Base-by-base conservation (phyloP, 2,113 vertebrate species). In the Ceyx melanurus region DNA sequence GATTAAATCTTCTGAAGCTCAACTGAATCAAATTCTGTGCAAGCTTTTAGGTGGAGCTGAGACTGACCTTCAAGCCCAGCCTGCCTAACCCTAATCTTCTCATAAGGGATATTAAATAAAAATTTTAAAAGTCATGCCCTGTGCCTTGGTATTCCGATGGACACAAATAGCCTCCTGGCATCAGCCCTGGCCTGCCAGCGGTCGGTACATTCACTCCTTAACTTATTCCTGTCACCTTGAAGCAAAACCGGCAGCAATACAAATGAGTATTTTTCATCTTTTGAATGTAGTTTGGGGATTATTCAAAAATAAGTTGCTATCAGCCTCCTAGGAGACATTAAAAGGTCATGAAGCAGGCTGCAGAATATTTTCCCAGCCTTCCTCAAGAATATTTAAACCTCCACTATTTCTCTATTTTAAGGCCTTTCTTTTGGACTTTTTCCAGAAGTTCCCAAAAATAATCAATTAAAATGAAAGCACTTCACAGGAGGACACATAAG, bases 341-440 rank as follows among this genome's bases (percentile, higher is more conserved):
- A 88, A 95, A 94, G 92, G 92, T 90, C 60, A 15, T 2, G 5
- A 73, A 86, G 66, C 80, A 67, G 40, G 73, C 90, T 90, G 80
- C 56, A 84, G 61, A 90, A 61, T 51, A 86, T 48, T 88, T 81
- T 83, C 82, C 82, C 90, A 94, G 86, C 56, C 68, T 75, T 72
- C 60, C 76, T 50, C 61, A 77, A 33, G 87, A 84, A 74, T 12
- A 82, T 51, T 85, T 87, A 83, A 94, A 88, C 33, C 75, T 76
- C 73, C 31, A 10, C 3, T 57, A 90, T 80, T 83, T 80, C 86
- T 86, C 83, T 90, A 91, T 94, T 88, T 93, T 91, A 86, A 90
- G 68, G 48, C 37, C 29, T 56, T 56, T 83, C 65, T 62, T 46
- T 18, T 53, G 68, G 72, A 78, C n/a, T 78, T 88, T 53, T 74